Conservation (phyloP, 2,113 vertebrate genomes). For the Myotis brandtii region DNA sequence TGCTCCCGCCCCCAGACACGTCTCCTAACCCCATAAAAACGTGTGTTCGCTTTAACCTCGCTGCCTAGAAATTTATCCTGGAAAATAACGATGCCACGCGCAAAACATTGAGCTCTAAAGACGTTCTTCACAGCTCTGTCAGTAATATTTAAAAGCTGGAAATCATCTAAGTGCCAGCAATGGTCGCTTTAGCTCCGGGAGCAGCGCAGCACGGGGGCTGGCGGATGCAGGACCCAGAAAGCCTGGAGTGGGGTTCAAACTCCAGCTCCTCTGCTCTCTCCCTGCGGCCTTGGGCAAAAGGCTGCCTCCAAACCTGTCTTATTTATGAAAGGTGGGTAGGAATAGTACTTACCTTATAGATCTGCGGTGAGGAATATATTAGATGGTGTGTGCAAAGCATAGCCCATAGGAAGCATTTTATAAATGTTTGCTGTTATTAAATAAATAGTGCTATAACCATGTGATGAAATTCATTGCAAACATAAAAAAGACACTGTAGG, state of each 20-base stretch:
- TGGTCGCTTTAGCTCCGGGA: neutral
- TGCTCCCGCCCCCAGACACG: neutral
- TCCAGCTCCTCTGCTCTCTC: neutral
- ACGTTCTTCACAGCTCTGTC: neutral
- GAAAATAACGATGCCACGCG: slow-evolving; percentile 41
- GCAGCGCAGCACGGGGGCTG: fast-evolving
- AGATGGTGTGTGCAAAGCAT: neutral
- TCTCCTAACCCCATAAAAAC: neutral
- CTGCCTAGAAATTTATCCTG: slow-evolving; percentile 28
- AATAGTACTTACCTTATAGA: slow-evolving; percentile 30
- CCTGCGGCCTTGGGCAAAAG: neutral
- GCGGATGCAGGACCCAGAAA: neutral
- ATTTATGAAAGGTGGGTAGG: neutral
- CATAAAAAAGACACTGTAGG: slow-evolving; percentile 44
- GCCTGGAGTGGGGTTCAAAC: neutral
- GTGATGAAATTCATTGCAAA: slow-evolving; percentile 62
- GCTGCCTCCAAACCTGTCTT: neutral
- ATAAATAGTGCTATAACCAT: slow-evolving; percentile 60
- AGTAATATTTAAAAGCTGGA: slow-evolving; percentile 20
- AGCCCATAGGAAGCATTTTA: slow-evolving; percentile 60
- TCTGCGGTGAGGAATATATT: slow-evolving; percentile 29
- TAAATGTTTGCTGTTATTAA: slow-evolving; percentile 67
- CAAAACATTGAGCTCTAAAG: neutral
- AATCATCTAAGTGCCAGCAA: neutral
- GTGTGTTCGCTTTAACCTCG: neutral